Conservation (phyloP, 1,140 invertebrate genomes). For the Hycleus phaleratus region DNA sequence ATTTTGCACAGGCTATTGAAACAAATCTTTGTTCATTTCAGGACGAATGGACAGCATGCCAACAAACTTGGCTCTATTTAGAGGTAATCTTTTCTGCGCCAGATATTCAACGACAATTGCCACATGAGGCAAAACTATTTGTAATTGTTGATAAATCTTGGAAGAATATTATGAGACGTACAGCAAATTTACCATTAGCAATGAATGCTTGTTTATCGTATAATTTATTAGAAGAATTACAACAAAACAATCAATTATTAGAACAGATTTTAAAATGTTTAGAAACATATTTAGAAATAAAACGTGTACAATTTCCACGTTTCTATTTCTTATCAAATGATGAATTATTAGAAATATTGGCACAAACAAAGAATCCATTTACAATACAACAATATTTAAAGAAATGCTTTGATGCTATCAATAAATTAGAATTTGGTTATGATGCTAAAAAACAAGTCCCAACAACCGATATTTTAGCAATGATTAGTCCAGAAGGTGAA, state of each 20-base stretch:
- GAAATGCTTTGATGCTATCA: constrained; percentile 84
- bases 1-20: too few relatives aligned
- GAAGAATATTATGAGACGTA: constrained; percentile 73
- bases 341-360: constrained; percentile 85
- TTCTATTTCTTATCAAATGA: constrained; percentile 94
- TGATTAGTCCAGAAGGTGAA: constrained; percentile 82
- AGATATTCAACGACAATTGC: constrained; percentile 80
- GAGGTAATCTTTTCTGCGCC: constrained; percentile 85
- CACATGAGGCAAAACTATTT: constrained; percentile 77
- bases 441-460: constrained; percentile 18
- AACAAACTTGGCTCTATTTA: constrained; percentile 79
- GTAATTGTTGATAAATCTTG: constrained; percentile 76
- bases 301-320: constrained; percentile 81
- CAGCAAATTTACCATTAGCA: constrained; percentile 63
- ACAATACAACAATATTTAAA: constrained; percentile 81
- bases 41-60: constrained; percentile 79
- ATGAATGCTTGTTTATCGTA: constrained; percentile 58
- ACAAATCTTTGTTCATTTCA: constrained; percentile 32
- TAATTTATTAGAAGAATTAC: constrained; percentile 60
- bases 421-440: constrained; percentile 67
- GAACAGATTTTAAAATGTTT: constrained; percentile 76
- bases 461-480: constrained; percentile 71
- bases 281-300: constrained; percentile 77
- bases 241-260: constrained; percentile 67
- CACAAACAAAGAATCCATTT: constrained; percentile 77